A percentile compares a stretch with the other conserved stretches of the same genome.
Conservation (phyloP, 1,140 invertebrate species). For the Temnothorax longispinosus region DNA sequence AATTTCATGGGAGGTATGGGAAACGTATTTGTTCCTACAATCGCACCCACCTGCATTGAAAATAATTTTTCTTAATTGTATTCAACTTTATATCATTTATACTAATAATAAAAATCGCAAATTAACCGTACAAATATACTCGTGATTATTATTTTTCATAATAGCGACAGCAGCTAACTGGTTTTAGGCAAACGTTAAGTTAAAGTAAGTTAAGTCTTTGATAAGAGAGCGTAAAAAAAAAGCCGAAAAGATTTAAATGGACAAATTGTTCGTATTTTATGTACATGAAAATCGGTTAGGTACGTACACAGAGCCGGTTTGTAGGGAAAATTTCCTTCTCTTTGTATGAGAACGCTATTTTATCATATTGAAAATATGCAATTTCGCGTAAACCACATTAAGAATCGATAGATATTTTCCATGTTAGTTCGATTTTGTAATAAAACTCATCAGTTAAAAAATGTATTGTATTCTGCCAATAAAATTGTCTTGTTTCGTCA, state of each 20-base stretch:
- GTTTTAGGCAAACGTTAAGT: slow-evolving; percentile 5
- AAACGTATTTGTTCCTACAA: slow-evolving; percentile 57
- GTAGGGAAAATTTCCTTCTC: neutral
- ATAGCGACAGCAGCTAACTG: slow-evolving; percentile 14
- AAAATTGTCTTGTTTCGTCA: slow-evolving; percentile 30
- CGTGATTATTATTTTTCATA: slow-evolving; percentile 55
- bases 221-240: neutral
- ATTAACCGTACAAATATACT: slow-evolving; percentile 67
- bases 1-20: slow-evolving; percentile 22
- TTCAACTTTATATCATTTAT: slow-evolving; percentile 72
- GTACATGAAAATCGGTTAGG: neutral
- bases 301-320: neutral
- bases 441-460: neutral
- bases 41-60: slow-evolving; percentile 54
- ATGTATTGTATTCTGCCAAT: slow-evolving; percentile 26
- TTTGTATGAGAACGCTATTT: slow-evolving; percentile 15
- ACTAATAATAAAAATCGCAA: slow-evolving; percentile 66
- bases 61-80: slow-evolving; percentile 70
- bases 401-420: slow-evolving; percentile 19
- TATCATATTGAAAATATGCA: neutral
- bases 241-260: neutral
- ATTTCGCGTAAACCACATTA: neutral
- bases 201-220: slow-evolving; percentile 13
- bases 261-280: slow-evolving; percentile 25
- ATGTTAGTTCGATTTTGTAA: slow-evolving; percentile 2